Evolutionary conservation across 2,797 vertebrate species (phyloP).

Genomic region (Centroberyx gerrardi): DNA sequence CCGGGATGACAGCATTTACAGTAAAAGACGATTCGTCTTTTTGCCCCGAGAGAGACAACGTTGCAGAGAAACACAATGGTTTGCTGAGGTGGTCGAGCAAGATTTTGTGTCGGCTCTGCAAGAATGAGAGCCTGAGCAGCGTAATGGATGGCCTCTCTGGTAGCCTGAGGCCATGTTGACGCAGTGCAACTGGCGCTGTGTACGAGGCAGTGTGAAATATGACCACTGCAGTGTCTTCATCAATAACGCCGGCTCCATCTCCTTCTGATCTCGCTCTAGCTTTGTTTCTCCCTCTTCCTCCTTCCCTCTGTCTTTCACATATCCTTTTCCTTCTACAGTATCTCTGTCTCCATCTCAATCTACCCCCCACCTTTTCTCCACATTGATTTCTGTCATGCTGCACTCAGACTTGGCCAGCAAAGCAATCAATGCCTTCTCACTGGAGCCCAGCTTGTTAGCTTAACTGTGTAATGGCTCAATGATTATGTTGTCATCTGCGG

Average conservation of each 20-base stretch:
- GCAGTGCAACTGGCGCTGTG: conserved; percentile 34
- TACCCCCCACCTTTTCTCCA: neutral
- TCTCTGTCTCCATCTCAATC: neutral
- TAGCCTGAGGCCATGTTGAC: conserved; percentile 40
- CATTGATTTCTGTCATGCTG: conserved; percentile 25
- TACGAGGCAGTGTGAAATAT: conserved; percentile 58
- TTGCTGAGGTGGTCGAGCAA: conserved; percentile 13
- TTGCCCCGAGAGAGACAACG: neutral
- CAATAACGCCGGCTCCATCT: conserved; percentile 32
- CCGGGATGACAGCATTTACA: neutral
- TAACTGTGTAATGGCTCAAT: neutral
- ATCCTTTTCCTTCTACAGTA: conserved; percentile 4
- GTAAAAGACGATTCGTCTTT: neutral
- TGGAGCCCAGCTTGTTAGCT: neutral
- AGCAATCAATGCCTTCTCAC: neutral
- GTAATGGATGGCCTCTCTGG: conserved; percentile 23
- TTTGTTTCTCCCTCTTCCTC: neutral
- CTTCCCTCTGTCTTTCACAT: conserved; percentile 7
- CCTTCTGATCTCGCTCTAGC: neutral
- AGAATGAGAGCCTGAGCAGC: conserved; percentile 10
- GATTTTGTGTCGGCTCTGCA: conserved; percentile 29
- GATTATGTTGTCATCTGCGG: neutral
- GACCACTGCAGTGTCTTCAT: conserved; percentile 63
- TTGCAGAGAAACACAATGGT: neutral
- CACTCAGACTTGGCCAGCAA: neutral